Evolutionary conservation across 37 sponge, comb jelly and placozoan genomes (phyloP).

Genomic region (Agelas oroides): DNA sequence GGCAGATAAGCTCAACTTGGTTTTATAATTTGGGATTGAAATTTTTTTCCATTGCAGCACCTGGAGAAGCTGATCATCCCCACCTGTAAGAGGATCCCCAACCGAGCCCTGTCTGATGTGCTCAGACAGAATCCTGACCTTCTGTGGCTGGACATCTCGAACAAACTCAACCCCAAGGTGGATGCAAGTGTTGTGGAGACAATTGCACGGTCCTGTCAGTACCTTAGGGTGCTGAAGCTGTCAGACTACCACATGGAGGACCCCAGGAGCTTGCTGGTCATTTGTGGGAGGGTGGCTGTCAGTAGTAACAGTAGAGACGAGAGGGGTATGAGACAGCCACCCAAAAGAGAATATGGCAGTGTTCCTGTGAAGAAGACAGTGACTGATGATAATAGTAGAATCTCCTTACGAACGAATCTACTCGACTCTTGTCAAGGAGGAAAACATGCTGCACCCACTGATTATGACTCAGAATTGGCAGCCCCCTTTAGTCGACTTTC

Average conservation of each 20-base stretch:
- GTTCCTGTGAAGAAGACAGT: too few relatives aligned
- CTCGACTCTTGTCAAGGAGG: too few relatives aligned
- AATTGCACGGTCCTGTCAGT: constrained; percentile 10
- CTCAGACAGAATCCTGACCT: constrained; percentile 28
- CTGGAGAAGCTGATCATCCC: constrained; percentile 37
- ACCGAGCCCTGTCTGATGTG: not conserved
- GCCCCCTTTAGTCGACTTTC: too few relatives aligned
- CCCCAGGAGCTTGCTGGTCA: not conserved
- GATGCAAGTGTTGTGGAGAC: constrained; percentile 1
- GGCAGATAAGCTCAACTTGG: too few relatives aligned
- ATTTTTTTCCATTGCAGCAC: constrained; percentile 6
- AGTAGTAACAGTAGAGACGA: not conserved
- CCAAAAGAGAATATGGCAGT: too few relatives aligned
- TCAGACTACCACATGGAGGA: constrained; percentile 22
- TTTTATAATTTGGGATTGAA: too few relatives aligned
- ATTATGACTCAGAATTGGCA: too few relatives aligned
- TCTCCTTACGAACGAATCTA: too few relatives aligned
- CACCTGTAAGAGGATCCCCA: constrained; percentile 13
- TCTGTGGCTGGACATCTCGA: constrained; percentile 16
- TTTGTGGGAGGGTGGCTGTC: constrained; percentile 32
- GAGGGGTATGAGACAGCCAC: too few relatives aligned
- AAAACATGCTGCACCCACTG: too few relatives aligned
- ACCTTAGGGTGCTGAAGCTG: constrained; percentile 8
- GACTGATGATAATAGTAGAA: too few relatives aligned
- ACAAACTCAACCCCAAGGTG: constrained; percentile 28